Evolutionary conservation across 2,113 vertebrate genomes (phyloP), one percentile per base, ranked within the genome.

Genomic region (Indri indri): DNA sequence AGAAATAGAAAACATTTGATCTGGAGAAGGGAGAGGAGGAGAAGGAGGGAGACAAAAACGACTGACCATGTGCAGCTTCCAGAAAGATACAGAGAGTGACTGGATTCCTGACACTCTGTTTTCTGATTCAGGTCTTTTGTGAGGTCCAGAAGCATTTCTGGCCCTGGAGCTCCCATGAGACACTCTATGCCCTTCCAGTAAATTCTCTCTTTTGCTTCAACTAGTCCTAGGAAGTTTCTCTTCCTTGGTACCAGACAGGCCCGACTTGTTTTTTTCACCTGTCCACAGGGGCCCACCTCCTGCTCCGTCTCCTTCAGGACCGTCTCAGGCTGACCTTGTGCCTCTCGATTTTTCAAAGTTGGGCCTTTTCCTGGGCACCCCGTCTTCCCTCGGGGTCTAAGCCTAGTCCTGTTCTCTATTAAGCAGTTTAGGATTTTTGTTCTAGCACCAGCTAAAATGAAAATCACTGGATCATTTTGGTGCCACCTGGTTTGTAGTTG

Each of bases 141-240:
- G 59, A 94, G 54, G 22, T n/a, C 34, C 83, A 68, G 32, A 77
- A 47, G 9, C 23, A 65, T 90, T 50, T 91, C 40, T 82, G 77
- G 71, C 61, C 17, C 61, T 18, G 25, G 57, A 13, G 47, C 50
- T 95, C 52, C 50, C 40, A 27, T 37, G 54, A 93, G 83, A 89
- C 4, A 61, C 14, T 80, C 63, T 65, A 27, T 68, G 27, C 66
- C 66, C 61, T 97, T 95, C 14, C 14, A 68, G 54, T 57, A 79
- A 91, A 45, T 93, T 77, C 11, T 96, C 73, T 57, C 32, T 52
- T 79, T 88, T 80, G 54, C 84, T 90, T 96, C 34, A 74, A 50
- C 8, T 81, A 59, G 20, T 94, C 81, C 54, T 86, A 71, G 45
- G 32, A 73, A 3, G 3, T 65, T 70, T 82, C 45, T 57, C 71